These are phyloP conservation scores for Pedionomus torquatus DNA, from an alignment of 2,113 vertebrate genomes.

Conservation along the genomic window DNA sequence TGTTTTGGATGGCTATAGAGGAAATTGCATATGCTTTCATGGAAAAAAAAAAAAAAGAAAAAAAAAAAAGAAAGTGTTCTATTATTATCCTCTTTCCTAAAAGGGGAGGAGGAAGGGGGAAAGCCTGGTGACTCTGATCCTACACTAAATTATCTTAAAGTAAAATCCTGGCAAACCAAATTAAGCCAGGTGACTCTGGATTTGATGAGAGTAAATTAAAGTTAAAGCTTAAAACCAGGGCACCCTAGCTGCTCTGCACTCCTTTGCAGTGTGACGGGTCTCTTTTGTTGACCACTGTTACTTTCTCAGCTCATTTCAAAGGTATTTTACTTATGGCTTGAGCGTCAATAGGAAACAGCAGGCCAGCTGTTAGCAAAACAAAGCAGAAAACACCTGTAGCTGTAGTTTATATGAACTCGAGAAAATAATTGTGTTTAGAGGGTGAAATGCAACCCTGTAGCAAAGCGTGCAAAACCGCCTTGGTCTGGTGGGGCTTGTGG, in stretches of 20 bases:
- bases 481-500: not conserved
- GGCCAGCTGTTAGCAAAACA: not conserved
- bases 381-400: not conserved
- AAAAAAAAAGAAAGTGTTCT: not conserved
- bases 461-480: not conserved
- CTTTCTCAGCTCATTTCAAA: conserved; percentile 12
- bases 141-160: conserved; percentile 2
- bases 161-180: conserved; percentile 30
- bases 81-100: conserved; percentile 36
- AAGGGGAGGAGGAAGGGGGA: not conserved
- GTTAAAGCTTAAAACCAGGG: not conserved
- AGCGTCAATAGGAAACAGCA: not conserved
- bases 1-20: conserved; percentile 50
- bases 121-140: not conserved
- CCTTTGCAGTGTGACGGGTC: not conserved
- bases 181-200: not conserved
- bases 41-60: conserved; percentile 37
- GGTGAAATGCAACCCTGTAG: not conserved
- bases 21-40: conserved; percentile 47
- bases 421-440: not conserved
- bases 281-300: not conserved
- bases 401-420: not conserved
- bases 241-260: not conserved
- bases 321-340: not conserved
- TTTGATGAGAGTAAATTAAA: not conserved